Evolutionary conservation across 1,140 invertebrate genomes (phyloP), one percentile per base, ranked within the genome.

Genomic region (Trypoxylus dichotomus): DNA sequence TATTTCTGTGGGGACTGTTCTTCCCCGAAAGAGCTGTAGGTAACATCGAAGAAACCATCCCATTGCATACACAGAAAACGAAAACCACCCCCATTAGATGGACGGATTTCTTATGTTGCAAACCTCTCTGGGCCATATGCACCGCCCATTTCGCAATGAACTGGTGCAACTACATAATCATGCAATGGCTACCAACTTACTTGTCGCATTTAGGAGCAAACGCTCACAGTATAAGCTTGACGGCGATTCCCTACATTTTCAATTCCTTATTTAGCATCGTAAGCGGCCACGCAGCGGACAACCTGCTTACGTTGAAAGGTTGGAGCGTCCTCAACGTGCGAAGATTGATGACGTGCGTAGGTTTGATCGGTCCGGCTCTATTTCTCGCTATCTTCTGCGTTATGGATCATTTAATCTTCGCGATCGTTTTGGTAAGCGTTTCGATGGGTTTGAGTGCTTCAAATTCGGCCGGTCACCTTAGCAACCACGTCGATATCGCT

Each of bases 71-170:
- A 6, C 42, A 13, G 42, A 47, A 47, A 47, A 47, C 13, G 7
- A 47, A 32, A 21, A 47, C 74, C 13, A 42, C 21, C 6, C 24
- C 37, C 81, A 87, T 91, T 19, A 84, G 88, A 8, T 94, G 93
- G 92, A 88, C 87, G 29, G 91, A 93, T 84, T 93, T 94, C 80
- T 85, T 95, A 68, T 85, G 88, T 58, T 90, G 93, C 82, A 93
- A 93, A 91, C 91, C 93, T 0, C 85, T 95, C 15, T 94, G 93
- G 93, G 91, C 93, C 1, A 90, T 94, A 78, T 95, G 95, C 81
- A 90, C 93, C 77, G 93, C 94, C 29, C 94, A 95, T 86, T 95
- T 95, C 86, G 90, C 92, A 25, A 95, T 95, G 93, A 94, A 94
- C 85, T 95, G 94, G 93, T 93, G 91, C 42, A 94, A 92, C 81